Evolutionary conservation across 2,888 invertebrate genomes (phyloP), one percentile per base, ranked within the genome.

Genomic region (Julus scandinavius): DNA sequence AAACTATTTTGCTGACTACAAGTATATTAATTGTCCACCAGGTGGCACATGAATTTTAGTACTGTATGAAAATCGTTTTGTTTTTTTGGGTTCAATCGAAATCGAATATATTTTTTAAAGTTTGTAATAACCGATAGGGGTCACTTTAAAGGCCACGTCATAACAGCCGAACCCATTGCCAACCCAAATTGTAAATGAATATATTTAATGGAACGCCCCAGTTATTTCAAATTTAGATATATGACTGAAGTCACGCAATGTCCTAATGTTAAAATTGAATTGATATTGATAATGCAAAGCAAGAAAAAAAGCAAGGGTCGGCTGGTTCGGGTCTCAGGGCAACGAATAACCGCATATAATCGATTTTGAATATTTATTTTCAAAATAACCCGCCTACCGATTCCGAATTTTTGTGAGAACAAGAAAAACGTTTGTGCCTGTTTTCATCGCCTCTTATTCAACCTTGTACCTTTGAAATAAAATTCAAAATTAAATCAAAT

Each of bases 201-300:
- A 54, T 13, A n/a, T 63, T 63, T 63, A 63, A 63, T n/a, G 63
- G 63, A 17, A 63, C 63, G 63, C 63, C 11, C 17, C n/a, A 63
- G 63, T 63, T 63, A 63, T n/a, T 63, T 63, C 63, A 63, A 63
- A 63, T 63, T 63, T 63, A 63, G 63, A 63, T 63, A 63, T n/a
- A 63, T 63, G 17, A 17, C 63, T 63, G 2, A 63, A 63, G 63
- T 63, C 63, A 63, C 63, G 63, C 63, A 63, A 63, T n/a, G n/a
- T n/a, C 15, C 63, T 13, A n/a, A 63, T 63, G n/a, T 63, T 63
- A 63, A 63, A 63, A 63, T 63, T 63, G 63, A 63, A 63, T 63
- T 63, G 11, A 63, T 63, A 63, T 63, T n/a, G 63, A n/a, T 63
- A 63, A n/a, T 63, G 15, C 17, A n/a, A 63, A n/a, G n/a, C 63